Evolutionary conservation across 2,113 vertebrate genomes (phyloP).

Genomic region (Dromiciops gliroides): DNA sequence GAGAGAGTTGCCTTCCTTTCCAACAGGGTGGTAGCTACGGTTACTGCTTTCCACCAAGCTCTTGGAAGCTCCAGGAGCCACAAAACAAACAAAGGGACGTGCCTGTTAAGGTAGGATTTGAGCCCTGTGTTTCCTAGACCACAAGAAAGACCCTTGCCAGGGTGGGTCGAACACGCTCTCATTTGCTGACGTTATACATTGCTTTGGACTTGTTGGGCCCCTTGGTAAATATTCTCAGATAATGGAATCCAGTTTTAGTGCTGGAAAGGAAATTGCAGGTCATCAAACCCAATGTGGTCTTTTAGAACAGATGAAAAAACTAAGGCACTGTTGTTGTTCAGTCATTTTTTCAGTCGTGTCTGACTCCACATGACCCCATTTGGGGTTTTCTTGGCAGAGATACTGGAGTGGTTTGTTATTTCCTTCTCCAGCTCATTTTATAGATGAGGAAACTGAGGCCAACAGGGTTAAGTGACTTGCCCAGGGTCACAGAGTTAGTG

Average conservation of each 20-base stretch:
- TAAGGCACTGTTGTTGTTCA: neutral
- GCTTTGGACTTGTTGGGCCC: neutral
- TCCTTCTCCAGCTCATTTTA: neutral
- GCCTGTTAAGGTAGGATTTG: neutral
- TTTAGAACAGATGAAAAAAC: neutral
- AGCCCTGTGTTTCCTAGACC: neutral
- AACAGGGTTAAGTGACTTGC: neutral
- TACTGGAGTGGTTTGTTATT: neutral
- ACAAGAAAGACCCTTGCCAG: neutral
- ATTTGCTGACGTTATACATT: neutral
- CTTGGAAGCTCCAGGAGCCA: conserved; percentile 21
- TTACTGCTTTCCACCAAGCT: conserved; percentile 47
- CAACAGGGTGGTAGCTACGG: neutral
- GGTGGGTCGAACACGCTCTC: neutral
- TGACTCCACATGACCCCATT: neutral
- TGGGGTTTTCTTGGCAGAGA: neutral
- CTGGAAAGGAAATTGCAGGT: neutral
- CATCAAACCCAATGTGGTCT: neutral
- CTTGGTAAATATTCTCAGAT: neutral
- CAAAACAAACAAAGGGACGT: neutral
- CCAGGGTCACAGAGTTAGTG: neutral
- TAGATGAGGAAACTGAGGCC: neutral
- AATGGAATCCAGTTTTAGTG: neutral
- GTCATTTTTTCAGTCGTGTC: neutral
- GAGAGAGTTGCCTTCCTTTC: conserved; percentile 8